A percentile compares a stretch with the other conserved stretches of the same genome.
phyloP scores from a whole-genome alignment of 2,888 invertebrate genomes.

The Peribatodes rhomboidaria region DNA sequence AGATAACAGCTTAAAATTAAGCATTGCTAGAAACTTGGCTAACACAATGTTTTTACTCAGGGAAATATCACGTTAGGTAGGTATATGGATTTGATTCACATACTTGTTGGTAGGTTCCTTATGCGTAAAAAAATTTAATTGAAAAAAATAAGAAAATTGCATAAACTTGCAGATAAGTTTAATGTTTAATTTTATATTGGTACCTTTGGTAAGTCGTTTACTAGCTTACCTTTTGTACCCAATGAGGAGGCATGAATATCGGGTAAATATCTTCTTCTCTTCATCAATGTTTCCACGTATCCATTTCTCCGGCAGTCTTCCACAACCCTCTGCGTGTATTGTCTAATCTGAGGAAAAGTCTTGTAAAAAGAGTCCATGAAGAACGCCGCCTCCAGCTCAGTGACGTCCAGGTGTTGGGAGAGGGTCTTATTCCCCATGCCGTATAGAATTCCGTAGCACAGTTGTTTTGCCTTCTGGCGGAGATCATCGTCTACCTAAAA shows the following conservation, averaged over 20 bases:
- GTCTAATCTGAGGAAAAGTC: slow-evolving; percentile 90
- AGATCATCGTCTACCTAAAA: slow-evolving; percentile 90
- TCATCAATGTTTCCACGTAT: slow-evolving; percentile 94
- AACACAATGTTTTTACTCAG: no score
- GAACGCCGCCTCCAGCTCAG: slow-evolving; percentile 91
- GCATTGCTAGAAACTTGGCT: no score
- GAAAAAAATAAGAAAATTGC: no score
- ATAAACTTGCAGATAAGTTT: background rate
- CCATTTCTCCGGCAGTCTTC: slow-evolving; percentile 90
- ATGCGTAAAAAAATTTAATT: no score
- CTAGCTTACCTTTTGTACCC: slow-evolving; percentile 87
- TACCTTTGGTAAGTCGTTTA: no score
- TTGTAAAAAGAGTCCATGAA: slow-evolving; percentile 94
- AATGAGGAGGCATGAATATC: slow-evolving; percentile 88
- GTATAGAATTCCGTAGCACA: slow-evolving; percentile 98
- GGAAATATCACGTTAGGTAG: no score
- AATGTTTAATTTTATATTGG: background rate
- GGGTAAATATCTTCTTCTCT: slow-evolving; percentile 92
- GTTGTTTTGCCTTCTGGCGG: slow-evolving; percentile 95
- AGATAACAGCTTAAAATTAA: no score
- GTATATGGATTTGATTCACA: no score
- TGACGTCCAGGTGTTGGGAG: slow-evolving; percentile 92
- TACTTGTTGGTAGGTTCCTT: no score
- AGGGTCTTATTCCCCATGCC: slow-evolving; percentile 96
- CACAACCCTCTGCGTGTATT: slow-evolving; percentile 83